Evolutionary conservation across 2,113 vertebrate species (phyloP).

Genomic region (Sus scrofa): T2T-Sscrofa CM000821.6:55034001-55034500

Average conservation of each 20-base stretch:
- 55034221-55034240: no score
- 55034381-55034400: not conserved
- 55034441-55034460: not conserved
- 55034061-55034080: no score
- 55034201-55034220: no score
- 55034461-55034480: not conserved
- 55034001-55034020: not conserved
- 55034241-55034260: no score
- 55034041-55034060: no score
- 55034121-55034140: no score
- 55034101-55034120: no score
- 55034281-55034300: not conserved
- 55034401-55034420: not conserved
- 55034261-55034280: not conserved
- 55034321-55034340: not conserved
- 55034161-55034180: no score
- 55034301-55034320: not conserved
- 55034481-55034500: not conserved
- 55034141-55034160: no score
- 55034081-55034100: no score
- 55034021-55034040: not conserved
- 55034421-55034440: not conserved
- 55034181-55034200: no score
- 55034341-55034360: not conserved
- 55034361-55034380: not conserved